Evolutionary conservation across 2,888 invertebrate species (phyloP).

Genomic region (Drosophila formosana): DNA sequence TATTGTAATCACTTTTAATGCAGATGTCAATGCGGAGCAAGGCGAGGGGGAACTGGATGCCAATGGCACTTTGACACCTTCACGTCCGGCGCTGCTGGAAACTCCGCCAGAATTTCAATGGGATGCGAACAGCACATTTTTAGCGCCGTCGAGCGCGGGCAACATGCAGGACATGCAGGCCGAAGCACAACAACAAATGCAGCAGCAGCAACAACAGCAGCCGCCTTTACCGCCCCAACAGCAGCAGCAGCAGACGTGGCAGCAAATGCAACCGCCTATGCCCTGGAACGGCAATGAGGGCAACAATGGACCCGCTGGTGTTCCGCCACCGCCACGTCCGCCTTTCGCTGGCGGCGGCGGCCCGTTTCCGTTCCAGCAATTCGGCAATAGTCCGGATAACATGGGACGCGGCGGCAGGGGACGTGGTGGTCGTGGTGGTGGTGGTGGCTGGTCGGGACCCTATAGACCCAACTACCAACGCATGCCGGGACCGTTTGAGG

Average conservation of each 20-base stretch:
- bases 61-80: conserved; percentile 50
- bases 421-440: conserved; percentile 72
- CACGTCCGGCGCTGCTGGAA: conserved; percentile 79
- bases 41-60: conserved; percentile 57
- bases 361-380: conserved; percentile 72
- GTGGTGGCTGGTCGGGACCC: conserved; percentile 68
- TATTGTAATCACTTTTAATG: conserved; percentile 28
- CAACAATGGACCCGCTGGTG: conserved; percentile 46
- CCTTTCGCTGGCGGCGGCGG: conserved; percentile 36
- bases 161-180: conserved; percentile 63
- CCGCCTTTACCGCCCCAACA: conserved; percentile 52
- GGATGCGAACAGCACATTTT: conserved; percentile 69
- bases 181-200: conserved; percentile 53
- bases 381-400: conserved; percentile 63
- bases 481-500: conserved; percentile 65
- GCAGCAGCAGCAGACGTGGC: conserved; percentile 72
- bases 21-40: conserved; percentile 58
- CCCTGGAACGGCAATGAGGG: conserved; percentile 68
- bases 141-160: conserved; percentile 35
- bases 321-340: conserved; percentile 58
- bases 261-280: conserved; percentile 68
- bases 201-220: conserved; percentile 43
- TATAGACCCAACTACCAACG: conserved; percentile 75
- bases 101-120: conserved; percentile 81
- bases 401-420: conserved; percentile 69